Evolutionary conservation across 1,140 invertebrate species (phyloP).

Genomic region (Pseudomyrmex cubaensis): DNA sequence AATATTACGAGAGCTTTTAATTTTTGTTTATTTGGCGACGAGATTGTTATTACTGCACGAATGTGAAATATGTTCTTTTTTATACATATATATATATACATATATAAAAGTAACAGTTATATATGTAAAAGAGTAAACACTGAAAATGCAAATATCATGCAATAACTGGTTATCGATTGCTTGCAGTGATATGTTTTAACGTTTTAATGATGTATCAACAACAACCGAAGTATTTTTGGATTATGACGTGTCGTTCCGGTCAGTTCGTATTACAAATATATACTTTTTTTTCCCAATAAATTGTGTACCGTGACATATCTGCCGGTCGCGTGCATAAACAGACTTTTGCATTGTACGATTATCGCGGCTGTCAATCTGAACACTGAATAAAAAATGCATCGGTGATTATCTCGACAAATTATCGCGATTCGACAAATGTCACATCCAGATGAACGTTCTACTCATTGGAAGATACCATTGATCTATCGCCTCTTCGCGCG

Average conservation of each 20-base stretch:
- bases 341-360: conserved; percentile 33
- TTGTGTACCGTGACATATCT: conserved; percentile 8
- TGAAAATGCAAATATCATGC: conserved; percentile 22
- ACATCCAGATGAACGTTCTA: conserved; percentile 6
- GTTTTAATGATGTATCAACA: conserved; percentile 55
- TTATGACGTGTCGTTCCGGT: conserved; percentile 52
- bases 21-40: conserved; percentile 26
- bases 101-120: conserved; percentile 14
- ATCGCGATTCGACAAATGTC: conserved; percentile 36
- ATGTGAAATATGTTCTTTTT: not conserved
- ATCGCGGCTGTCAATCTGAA: conserved; percentile 40
- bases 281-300: conserved; percentile 34
- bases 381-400: conserved; percentile 43
- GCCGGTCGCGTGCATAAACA: conserved; percentile 40
- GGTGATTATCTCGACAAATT: conserved; percentile 36
- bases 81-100: no score
- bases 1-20: conserved; percentile 26
- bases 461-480: conserved; percentile 5
- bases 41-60: not conserved
- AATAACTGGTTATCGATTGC: conserved; percentile 44
- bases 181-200: conserved; percentile 1
- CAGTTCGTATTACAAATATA: conserved; percentile 38
- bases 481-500: not conserved
- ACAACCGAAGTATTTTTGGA: conserved; percentile 41
- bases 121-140: conserved; percentile 16